phyloP scores from a whole-genome alignment of 2,888 invertebrate species.

The Cotesia congregata region DNA sequence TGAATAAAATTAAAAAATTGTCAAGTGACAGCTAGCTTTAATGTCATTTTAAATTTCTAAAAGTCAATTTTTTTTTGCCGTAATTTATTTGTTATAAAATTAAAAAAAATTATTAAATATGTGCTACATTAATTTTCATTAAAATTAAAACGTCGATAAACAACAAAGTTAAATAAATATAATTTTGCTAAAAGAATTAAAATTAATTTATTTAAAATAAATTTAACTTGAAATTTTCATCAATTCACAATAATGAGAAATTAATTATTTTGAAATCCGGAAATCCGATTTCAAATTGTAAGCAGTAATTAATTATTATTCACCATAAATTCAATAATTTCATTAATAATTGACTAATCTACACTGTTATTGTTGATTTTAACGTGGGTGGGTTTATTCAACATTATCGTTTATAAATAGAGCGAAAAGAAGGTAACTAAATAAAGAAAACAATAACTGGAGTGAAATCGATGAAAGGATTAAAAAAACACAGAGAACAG shows the following conservation, averaged over 20 bases:
- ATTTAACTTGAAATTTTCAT: no score
- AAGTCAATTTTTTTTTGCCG: no score
- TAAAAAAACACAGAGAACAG: neutral
- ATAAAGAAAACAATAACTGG: conserved; percentile 7
- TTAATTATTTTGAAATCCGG: neutral
- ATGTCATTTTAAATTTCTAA: no score
- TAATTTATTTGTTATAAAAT: no score
- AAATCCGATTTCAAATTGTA: neutral
- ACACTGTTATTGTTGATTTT: neutral
- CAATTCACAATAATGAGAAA: neutral
- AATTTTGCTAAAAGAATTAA: no score
- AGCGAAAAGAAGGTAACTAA: neutral
- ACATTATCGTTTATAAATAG: neutral
- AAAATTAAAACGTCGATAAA: no score
- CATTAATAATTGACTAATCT: neutral
- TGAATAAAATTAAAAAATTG: no score
- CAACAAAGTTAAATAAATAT: no score
- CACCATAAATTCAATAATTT: neutral
- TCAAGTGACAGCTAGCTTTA: no score
- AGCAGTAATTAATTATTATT: neutral
- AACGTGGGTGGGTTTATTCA: conserved; percentile 33
- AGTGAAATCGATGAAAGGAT: conserved; percentile 28
- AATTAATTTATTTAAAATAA: no score
- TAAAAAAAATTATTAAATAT: no score
- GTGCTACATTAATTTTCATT: no score